Base-by-base conservation (phyloP, 2,888 invertebrate species). In the Rhingia campestris region DNA sequence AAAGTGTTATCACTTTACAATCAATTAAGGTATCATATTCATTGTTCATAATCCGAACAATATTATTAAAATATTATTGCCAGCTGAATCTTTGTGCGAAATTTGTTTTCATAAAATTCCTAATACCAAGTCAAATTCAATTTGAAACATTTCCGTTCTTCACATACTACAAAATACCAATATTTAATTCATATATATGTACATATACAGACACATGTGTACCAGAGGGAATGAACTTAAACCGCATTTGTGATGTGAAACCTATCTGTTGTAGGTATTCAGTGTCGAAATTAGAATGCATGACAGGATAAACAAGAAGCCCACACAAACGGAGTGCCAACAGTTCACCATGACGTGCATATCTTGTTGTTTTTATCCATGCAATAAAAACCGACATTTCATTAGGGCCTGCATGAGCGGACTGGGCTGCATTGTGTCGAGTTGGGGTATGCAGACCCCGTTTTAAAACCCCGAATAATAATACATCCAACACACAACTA, bases 301-400 rank as follows among this genome's bases (percentile, higher is more conserved):
- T 53, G 22, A 47, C 14, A 53, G 35, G 37, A 56, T 47, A 69
- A 69, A 56, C 30, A 47, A 41, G 37, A 12, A n/a, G 7, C 12
- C 12, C n/a, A 0, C 37, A 41, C 56, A 49, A 58, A 56, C 35
- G 22, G 81, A 56, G 73, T 79, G 79, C 66, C 81, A 64, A 59
- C 61, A 73, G 58, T 69, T 67, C 67, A 61, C 45, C 70, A 70
- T 66, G 53, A 72, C 66, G 22, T 56, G 43, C 73, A 79, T 82
- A 73, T 43, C 61, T 63, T 73, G 54, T 67, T 67, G 47, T 69
- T 79, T 79, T 69, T 74, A 74, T 79, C 61, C 51, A 35, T 32
- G 43, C 73, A 82, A 74, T 82, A 82, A 79, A 79, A 82, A 79
- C 56, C 54, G 63, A 79, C 73, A 58, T 82, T 82, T 79, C 67